These are phyloP conservation scores for Pitangus sulphuratus DNA, from an alignment of 2,797 vertebrate species.

Conservation along the genomic window DNA sequence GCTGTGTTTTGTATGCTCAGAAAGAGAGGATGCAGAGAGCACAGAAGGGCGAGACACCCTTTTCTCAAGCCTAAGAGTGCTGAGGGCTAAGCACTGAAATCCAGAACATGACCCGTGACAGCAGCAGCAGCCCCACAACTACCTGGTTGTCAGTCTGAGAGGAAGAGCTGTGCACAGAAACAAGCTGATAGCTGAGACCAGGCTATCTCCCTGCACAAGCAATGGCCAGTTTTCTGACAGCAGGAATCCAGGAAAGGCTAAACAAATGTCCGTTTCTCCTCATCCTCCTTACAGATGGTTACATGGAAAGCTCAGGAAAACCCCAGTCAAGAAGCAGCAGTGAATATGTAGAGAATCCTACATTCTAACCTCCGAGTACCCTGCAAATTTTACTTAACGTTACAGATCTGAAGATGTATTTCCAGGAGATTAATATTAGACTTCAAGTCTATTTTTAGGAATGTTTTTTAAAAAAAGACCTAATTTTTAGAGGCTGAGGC, in stretches of 20 bases:
- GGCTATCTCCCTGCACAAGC: not conserved
- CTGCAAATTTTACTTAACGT: not conserved
- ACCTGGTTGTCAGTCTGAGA: not conserved
- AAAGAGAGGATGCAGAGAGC: not conserved
- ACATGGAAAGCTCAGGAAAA: not conserved
- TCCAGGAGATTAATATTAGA: not conserved
- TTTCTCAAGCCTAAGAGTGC: not conserved
- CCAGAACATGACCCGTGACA: not conserved
- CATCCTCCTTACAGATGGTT: not conserved
- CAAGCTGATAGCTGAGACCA: not conserved
- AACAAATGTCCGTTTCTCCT: not conserved
- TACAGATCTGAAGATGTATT: not conserved
- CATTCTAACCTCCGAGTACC: not conserved
- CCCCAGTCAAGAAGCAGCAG: not conserved
- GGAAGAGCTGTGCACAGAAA: not conserved
- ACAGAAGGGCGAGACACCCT: fast-evolving
- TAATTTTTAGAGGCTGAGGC: not conserved
- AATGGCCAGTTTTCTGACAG: not conserved
- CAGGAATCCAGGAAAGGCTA: not conserved
- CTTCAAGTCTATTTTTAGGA: not conserved
- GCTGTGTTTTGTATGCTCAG: not conserved
- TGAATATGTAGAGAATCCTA: not conserved
- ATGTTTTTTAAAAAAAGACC: not conserved
- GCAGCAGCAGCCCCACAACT: not conserved
- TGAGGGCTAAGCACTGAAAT: not conserved